Evolutionary conservation across 2,113 vertebrate species (phyloP), one percentile per base, ranked within the genome.

Genomic region (Phocoena sinus): DNA sequence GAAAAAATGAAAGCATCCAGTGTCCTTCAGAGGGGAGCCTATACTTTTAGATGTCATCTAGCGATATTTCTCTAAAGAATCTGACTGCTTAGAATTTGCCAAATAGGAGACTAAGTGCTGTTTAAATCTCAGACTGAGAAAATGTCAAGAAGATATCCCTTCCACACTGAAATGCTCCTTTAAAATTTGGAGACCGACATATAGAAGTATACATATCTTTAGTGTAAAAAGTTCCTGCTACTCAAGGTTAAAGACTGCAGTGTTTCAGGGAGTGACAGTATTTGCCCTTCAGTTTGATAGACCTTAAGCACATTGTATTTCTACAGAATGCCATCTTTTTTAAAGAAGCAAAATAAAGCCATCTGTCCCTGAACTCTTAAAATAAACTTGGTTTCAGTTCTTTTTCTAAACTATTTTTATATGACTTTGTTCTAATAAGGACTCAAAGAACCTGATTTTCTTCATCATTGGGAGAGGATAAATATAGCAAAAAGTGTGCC

Each of bases 331-430:
- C 31, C 79, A 1, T 31, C 26, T 36, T 68, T 89, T 74, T 47
- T 25, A 53, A 82, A 97, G 89, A 47, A 60, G 77, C 36, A 89
- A 92, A 95, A 88, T 68, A 79, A 77, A 84, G 83, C 73, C 87
- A 97, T 96, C 89, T 95, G 84, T 79, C 63, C 25, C 82, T 14
- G 33, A 94, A 89, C 76, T 81, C 93, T 92, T 77, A 73, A 91
- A 65, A 85, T 95, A 74, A 79, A 91, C 73, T 71, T 70, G 31
- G 56, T 71, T 95, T 60, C 60, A 56, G 47, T 79, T 81, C 28
- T 38, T 92, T 79, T 79, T 20, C 62, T 38, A 62, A 88, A 77
- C 12, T 77, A 33, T 50, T 85, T 97, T 87, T 93, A 80, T 83
- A 26, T 47, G 18, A 87, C 63, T 11, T 94, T 58, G 33, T 62